A percentile compares a stretch with the other conserved stretches of the same genome.
phyloP scores from a whole-genome alignment of 2,888 invertebrate genomes.

The Melanophora roralis region DNA sequence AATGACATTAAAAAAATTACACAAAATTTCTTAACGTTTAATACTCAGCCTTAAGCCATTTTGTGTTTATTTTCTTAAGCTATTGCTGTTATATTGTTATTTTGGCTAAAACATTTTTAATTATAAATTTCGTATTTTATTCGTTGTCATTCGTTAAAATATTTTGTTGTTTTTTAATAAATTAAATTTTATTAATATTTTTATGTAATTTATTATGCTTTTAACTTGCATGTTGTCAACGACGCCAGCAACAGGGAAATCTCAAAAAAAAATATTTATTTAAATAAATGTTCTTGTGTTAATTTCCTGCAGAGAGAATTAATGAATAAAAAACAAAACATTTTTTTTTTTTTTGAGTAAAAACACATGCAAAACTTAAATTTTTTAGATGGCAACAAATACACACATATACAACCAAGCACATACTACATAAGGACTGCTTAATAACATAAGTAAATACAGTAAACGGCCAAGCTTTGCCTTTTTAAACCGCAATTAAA shows the following conservation, averaged over 20 bases:
- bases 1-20: not conserved
- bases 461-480: too few species aligned
- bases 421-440: not conserved
- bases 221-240: not conserved
- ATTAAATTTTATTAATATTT: slow-evolving; percentile 21
- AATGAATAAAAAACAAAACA: not conserved
- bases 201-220: slow-evolving; percentile 4
- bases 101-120: not conserved
- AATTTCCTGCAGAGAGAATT: not conserved
- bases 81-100: not conserved
- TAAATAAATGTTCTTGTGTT: not conserved
- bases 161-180: slow-evolving; percentile 11
- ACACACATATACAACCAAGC: not conserved
- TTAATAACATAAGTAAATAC: too few species aligned
- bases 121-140: slow-evolving; percentile 15
- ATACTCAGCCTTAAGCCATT: slow-evolving; percentile 6
- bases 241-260: not conserved
- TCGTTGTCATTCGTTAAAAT: not conserved
- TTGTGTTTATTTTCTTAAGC: slow-evolving; percentile 5
- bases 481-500: too few species aligned
- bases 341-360: not conserved
- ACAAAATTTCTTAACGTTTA: not conserved
- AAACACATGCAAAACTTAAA: slow-evolving; percentile 2
- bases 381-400: not conserved
- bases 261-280: slow-evolving; percentile 3